These are phyloP conservation scores for Sardinella longiceps DNA, from an alignment of 2,797 vertebrate species.

Conservation along the genomic window DNA sequence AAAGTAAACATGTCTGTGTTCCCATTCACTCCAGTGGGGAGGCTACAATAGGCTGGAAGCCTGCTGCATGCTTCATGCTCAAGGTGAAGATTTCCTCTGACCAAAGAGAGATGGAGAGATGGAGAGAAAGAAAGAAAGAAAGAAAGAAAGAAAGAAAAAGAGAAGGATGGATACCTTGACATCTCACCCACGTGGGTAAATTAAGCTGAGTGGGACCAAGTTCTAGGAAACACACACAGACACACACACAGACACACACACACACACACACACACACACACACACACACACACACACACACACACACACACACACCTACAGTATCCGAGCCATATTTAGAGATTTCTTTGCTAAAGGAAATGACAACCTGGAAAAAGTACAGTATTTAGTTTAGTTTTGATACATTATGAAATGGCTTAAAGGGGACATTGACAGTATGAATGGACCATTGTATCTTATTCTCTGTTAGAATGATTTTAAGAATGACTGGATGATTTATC, in stretches of 20 bases:
- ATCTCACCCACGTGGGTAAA: background rate
- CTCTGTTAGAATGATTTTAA: no score
- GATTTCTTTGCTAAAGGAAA: no score
- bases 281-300: conserved; percentile 53
- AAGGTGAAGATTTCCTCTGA: background rate
- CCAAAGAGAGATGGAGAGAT: background rate
- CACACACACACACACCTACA: conserved; percentile 52
- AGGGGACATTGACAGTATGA: no score
- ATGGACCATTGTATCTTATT: no score
- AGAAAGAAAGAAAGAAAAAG: background rate
- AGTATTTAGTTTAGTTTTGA: no score
- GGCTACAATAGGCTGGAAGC: background rate
- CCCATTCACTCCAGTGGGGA: background rate
- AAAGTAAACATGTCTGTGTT: background rate
- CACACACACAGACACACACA: conserved; percentile 30
- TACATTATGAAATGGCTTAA: no score
- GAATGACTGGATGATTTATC: no score
- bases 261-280: conserved; percentile 49
- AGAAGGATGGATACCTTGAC: background rate
- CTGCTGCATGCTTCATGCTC: background rate
- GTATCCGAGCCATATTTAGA: no score
- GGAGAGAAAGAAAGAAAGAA: no score
- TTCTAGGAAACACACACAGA: no score
- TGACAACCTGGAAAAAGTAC: no score
- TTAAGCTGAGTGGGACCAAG: background rate